Percentiles rank a stretch among this genome's conserved stretches.
These are phyloP conservation scores for Eurystomus glaucurus DNA, from an alignment of 2,797 vertebrate species.

Conservation along the genomic window DNA sequence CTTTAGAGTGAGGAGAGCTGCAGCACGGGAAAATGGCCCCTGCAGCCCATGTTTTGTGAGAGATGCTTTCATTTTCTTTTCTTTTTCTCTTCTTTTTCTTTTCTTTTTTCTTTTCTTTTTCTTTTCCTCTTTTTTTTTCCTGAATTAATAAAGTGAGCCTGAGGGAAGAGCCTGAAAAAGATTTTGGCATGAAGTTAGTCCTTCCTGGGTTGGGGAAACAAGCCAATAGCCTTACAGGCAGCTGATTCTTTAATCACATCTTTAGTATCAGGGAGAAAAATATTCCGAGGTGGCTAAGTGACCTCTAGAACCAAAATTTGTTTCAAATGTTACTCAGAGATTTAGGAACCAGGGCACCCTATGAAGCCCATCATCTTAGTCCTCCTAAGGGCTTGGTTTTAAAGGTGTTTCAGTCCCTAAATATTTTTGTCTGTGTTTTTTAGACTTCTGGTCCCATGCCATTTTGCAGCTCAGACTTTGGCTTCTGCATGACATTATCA, in stretches of 20 bases:
- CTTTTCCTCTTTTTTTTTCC: too few relatives aligned
- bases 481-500: not conserved
- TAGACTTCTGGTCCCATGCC: not conserved
- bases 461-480: not conserved
- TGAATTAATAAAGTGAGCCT: conserved; percentile 47
- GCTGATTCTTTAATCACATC: conserved; percentile 64
- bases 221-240: conserved; percentile 57
- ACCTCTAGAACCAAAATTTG: not conserved
- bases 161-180: conserved; percentile 51
- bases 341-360: not conserved
- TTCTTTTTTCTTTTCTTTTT: not conserved
- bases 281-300: conserved; percentile 21
- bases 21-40: not conserved
- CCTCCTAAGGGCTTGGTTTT: not conserved
- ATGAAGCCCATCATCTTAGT: not conserved
- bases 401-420: not conserved
- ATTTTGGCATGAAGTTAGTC: conserved; percentile 45
- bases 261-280: conserved; percentile 31
- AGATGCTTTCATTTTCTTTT: not conserved
- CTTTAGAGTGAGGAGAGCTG: not conserved
- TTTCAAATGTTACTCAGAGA: not conserved
- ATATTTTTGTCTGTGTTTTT: not conserved
- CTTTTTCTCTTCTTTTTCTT: rapidly evolving
- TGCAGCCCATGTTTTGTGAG: conserved; percentile 23
- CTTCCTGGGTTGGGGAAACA: conserved; percentile 51